phyloP scores from a whole-genome alignment of 2,888 invertebrate species.

The Lasioglossum marginatum region DNA sequence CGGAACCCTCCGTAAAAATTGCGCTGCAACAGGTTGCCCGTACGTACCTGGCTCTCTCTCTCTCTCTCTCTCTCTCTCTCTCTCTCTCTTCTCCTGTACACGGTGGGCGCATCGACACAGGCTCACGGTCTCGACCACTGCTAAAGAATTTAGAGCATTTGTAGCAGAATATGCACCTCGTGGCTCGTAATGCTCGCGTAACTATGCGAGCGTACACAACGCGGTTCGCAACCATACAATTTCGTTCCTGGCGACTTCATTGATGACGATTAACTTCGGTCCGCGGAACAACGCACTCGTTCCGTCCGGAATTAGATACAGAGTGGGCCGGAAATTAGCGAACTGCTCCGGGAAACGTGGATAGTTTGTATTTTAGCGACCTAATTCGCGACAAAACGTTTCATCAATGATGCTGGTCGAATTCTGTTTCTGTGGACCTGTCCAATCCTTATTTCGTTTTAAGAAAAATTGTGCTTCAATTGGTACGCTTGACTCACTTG shows the following conservation, averaged over 20 bases:
- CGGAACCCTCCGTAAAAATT: conserved; percentile 72
- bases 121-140: not conserved
- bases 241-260: not conserved
- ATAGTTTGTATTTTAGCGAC: not conserved
- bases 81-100: not conserved
- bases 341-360: not conserved
- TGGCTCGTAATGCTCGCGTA: conserved; percentile 45
- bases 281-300: not conserved
- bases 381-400: not conserved
- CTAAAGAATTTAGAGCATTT: conserved; percentile 58
- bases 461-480: not conserved
- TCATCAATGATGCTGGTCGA: too few relatives aligned
- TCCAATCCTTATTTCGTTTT: not conserved
- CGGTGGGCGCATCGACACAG: not conserved
- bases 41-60: conserved; percentile 58
- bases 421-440: not conserved
- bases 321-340: not conserved
- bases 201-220: conserved; percentile 16
- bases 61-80: not conserved
- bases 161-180: conserved; percentile 26
- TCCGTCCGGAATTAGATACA: not conserved
- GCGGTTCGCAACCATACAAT: not conserved
- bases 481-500: not conserved
- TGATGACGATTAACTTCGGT: conserved; percentile 7
- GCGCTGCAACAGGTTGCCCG: conserved; percentile 74